phyloP scores from a whole-genome alignment of 2,113 vertebrate genomes.

The Zosterops japonicus region DNA sequence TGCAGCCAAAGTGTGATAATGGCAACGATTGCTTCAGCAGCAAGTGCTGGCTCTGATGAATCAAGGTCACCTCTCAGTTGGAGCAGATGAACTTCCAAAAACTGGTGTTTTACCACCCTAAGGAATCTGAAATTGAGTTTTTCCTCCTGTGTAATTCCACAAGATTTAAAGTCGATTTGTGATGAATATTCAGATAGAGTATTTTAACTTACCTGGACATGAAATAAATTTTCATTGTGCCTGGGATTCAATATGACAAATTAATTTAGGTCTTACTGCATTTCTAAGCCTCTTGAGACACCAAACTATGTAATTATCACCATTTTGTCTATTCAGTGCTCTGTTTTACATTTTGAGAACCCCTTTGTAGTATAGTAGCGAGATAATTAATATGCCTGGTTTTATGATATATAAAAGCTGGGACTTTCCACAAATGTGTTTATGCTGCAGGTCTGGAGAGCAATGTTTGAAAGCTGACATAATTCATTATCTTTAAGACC shows the following conservation, averaged over 20 bases:
- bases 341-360: neutral
- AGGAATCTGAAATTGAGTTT: neutral
- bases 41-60: neutral
- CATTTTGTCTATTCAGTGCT: neutral
- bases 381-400: neutral
- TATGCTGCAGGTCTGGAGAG: neutral
- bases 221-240: neutral
- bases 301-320: neutral
- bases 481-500: neutral
- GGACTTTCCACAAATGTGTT: neutral
- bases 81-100: neutral
- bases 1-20: neutral
- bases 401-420: neutral
- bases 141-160: neutral
- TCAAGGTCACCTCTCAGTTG: constrained; percentile 65
- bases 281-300: neutral
- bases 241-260: neutral
- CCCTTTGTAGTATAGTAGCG: neutral
- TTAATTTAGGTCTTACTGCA: constrained; percentile 23
- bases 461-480: neutral
- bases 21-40: neutral
- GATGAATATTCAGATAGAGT: neutral
- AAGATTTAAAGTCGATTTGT: neutral
- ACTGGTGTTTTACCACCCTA: neutral
- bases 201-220: neutral